phyloP scores from a whole-genome alignment of 2,888 invertebrate genomes.

The Polymixis lichenea region DNA sequence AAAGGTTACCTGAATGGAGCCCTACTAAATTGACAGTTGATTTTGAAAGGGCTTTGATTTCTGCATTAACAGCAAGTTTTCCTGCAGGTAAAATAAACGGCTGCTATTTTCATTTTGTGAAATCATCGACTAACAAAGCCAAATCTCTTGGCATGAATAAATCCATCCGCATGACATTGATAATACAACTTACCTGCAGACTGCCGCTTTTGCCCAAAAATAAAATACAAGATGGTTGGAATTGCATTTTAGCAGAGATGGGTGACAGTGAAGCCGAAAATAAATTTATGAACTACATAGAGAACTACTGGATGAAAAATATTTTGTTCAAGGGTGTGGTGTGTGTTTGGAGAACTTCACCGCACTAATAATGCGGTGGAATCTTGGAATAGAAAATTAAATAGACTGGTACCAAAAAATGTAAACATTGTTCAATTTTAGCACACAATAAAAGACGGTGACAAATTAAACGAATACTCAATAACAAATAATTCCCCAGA shows the following conservation, averaged over 20 bases:
- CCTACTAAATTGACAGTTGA: conserved; percentile 16
- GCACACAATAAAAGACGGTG: conserved; percentile 1
- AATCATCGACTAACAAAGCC: conserved; percentile 25
- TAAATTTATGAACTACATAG: conserved; percentile 22
- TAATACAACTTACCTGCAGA: conserved; percentile 23
- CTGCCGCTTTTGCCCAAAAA: conserved; percentile 19
- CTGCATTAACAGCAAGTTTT: conserved; percentile 18
- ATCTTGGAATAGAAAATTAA: conserved; percentile 25
- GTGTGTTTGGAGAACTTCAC: conserved; percentile 3
- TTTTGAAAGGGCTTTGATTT: conserved; percentile 18
- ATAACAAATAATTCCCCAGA: too few species aligned
- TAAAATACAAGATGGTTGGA: conserved; percentile 35
- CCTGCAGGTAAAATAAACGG: conserved; percentile 22
- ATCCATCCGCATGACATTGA: conserved; percentile 15
- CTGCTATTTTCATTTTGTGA: conserved; percentile 30
- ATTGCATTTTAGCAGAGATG: conserved; percentile 14
- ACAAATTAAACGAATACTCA: not conserved
- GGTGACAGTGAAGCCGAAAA: conserved; percentile 19
- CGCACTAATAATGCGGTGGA: conserved; percentile 10
- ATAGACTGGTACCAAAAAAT: conserved; percentile 5
- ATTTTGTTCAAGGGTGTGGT: not conserved
- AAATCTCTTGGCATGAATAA: conserved; percentile 25
- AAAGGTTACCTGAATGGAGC: conserved; percentile 10
- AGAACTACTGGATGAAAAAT: conserved; percentile 24
- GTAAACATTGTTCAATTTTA: not conserved